These are phyloP conservation scores for Galaxea fascicularis DNA, from an alignment of 92 coral and sea anemone species.

Conservation along the genomic window DNA sequence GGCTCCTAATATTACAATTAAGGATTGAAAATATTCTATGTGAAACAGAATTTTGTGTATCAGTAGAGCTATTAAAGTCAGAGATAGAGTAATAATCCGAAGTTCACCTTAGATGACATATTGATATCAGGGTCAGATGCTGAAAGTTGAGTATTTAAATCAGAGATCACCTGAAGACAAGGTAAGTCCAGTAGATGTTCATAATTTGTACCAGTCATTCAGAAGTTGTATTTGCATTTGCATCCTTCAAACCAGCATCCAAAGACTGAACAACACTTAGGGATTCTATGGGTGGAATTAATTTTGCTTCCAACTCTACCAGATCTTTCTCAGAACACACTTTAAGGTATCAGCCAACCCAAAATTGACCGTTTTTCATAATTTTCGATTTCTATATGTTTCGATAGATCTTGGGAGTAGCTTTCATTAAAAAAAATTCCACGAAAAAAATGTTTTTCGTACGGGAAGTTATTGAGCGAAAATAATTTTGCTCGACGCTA, in stretches of 20 bases:
- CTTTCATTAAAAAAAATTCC: too few relatives aligned
- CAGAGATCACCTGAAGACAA: background rate
- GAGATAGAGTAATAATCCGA: too few relatives aligned
- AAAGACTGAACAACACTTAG: background rate
- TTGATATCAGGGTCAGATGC: slow-evolving; percentile 45
- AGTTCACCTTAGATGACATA: slow-evolving; percentile 40
- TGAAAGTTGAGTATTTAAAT: slow-evolving; percentile 24
- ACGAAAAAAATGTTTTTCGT: too few relatives aligned
- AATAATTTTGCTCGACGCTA: too few relatives aligned
- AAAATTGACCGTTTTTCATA: too few relatives aligned
- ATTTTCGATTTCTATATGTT: too few relatives aligned
- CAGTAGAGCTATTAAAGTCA: slow-evolving; percentile 11
- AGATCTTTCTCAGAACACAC: background rate
- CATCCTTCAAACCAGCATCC: background rate
- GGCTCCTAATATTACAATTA: slow-evolving; percentile 49
- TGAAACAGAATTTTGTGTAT: too few relatives aligned
- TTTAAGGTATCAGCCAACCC: too few relatives aligned
- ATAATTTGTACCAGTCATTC: background rate
- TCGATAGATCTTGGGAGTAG: too few relatives aligned
- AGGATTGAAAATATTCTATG: slow-evolving; percentile 37
- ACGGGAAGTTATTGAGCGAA: too few relatives aligned
- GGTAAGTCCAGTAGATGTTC: slow-evolving; percentile 5
- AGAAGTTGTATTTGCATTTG: slow-evolving; percentile 1
- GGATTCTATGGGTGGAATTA: background rate
- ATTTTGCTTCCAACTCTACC: slow-evolving; percentile 12